phyloP scores from a whole-genome alignment of 2,113 vertebrate genomes.

The Elephantulus edwardii region DNA sequence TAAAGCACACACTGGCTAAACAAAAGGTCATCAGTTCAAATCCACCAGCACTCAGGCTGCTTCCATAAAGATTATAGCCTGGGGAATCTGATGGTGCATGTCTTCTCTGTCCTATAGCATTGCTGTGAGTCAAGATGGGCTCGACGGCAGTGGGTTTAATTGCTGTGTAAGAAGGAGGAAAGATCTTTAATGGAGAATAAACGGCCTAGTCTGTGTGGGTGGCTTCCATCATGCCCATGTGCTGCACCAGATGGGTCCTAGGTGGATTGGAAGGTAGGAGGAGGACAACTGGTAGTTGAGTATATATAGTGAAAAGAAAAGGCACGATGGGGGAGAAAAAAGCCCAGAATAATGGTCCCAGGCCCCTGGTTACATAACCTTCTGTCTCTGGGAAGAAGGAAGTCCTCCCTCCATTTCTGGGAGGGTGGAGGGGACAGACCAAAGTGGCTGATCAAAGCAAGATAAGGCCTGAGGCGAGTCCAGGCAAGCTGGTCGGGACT shows the following conservation, averaged over 20 bases:
- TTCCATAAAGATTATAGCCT: no score
- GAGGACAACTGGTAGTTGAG: not conserved
- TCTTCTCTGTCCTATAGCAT: no score
- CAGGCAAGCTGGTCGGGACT: not conserved
- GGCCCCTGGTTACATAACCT: not conserved
- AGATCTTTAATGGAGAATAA: not conserved
- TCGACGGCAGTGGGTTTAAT: not conserved
- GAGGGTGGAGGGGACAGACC: not conserved
- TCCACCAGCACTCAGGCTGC: no score
- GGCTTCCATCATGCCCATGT: not conserved
- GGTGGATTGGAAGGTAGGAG: not conserved
- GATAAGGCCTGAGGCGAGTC: slow-evolving; percentile 31
- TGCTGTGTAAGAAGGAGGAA: not conserved
- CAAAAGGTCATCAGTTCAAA: no score
- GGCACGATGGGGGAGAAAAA: not conserved
- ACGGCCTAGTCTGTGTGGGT: not conserved
- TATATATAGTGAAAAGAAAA: not conserved
- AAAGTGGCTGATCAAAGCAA: not conserved
- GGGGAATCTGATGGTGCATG: no score
- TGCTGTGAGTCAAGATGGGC: no score
- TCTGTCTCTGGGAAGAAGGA: not conserved
- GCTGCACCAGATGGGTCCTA: not conserved
- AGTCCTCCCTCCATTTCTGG: not conserved
- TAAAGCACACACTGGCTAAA: no score
- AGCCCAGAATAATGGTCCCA: not conserved